Evolutionary conservation across 2,113 vertebrate species (phyloP).

Genomic region (Calyptommatus sinebrachiatus): DNA sequence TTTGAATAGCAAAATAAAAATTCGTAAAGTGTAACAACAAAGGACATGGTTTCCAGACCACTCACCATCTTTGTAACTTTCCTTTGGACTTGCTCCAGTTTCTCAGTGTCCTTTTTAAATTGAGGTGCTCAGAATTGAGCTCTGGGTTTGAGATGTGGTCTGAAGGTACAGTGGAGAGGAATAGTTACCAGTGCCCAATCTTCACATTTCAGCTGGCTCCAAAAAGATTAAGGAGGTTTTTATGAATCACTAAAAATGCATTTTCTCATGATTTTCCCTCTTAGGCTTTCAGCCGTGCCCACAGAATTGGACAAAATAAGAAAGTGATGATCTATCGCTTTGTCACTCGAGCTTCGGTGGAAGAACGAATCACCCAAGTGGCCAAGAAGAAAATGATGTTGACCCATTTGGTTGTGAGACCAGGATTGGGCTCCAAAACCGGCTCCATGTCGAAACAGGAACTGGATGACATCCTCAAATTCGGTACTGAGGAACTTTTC

Average conservation of each 20-base stretch:
- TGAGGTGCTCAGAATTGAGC: too few relatives aligned
- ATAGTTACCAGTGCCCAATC: too few relatives aligned
- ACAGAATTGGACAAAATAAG: constrained; percentile 96
- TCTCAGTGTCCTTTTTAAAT: too few relatives aligned
- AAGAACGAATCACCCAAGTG: constrained; percentile 97
- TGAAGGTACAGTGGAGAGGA: too few relatives aligned
- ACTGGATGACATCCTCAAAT: constrained; percentile 97
- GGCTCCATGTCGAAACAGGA: constrained; percentile 99
- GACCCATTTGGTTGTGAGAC: constrained; percentile 94
- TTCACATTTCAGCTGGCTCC: neutral
- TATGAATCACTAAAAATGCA: neutral
- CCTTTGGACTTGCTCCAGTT: too few relatives aligned
- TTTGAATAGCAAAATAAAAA: constrained; percentile 1
- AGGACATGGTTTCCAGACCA: neutral
- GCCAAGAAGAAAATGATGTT: constrained; percentile 99
- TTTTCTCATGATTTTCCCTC: constrained; percentile 26
- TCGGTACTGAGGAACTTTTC: constrained; percentile 95
- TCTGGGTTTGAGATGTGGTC: too few relatives aligned
- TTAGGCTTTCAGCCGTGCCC: constrained; percentile 96
- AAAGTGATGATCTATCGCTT: constrained; percentile 99
- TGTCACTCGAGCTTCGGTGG: constrained; percentile 96
- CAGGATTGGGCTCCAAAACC: constrained; percentile 94
- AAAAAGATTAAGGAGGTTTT: neutral
- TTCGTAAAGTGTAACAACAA: neutral
- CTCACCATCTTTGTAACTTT: too few relatives aligned